These are phyloP conservation scores for Danaus plexippus DNA, from an alignment of 1,140 invertebrate species.

Conservation along the genomic window DNA sequence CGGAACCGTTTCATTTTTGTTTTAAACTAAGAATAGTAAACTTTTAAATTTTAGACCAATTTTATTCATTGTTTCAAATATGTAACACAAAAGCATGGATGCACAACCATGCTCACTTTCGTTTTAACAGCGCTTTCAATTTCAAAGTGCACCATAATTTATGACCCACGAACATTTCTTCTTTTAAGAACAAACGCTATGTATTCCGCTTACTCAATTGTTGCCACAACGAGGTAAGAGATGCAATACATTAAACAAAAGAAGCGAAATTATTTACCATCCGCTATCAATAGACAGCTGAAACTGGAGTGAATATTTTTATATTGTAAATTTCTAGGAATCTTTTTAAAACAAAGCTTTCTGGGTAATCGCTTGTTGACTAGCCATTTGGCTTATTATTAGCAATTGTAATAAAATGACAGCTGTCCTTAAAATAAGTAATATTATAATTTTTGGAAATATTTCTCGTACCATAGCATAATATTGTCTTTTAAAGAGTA, in stretches of 20 bases:
- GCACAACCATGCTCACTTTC: constrained; percentile 27
- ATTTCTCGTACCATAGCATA: too few species aligned
- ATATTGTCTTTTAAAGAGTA: too few species aligned
- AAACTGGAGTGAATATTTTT: background rate
- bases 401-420: too few species aligned
- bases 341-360: too few species aligned
- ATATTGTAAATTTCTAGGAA: too few species aligned
- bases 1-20: too few species aligned
- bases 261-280: constrained; percentile 4
- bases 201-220: constrained; percentile 18
- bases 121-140: constrained; percentile 29
- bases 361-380: too few species aligned
- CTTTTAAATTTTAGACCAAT: constrained; percentile 4
- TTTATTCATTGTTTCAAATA: constrained; percentile 8
- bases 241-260: constrained; percentile 1
- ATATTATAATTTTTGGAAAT: too few species aligned
- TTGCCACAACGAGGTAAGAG: constrained; percentile 22
- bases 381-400: too few species aligned
- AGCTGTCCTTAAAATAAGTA: too few species aligned
- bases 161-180: constrained; percentile 19
- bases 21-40: too few species aligned
- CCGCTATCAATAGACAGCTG: constrained; percentile 5
- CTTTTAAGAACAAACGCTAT: constrained; percentile 15
- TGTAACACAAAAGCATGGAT: constrained; percentile 17
- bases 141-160: constrained; percentile 28